Base-by-base conservation (phyloP, 2,888 invertebrate species). In the Myopa testacea region DNA sequence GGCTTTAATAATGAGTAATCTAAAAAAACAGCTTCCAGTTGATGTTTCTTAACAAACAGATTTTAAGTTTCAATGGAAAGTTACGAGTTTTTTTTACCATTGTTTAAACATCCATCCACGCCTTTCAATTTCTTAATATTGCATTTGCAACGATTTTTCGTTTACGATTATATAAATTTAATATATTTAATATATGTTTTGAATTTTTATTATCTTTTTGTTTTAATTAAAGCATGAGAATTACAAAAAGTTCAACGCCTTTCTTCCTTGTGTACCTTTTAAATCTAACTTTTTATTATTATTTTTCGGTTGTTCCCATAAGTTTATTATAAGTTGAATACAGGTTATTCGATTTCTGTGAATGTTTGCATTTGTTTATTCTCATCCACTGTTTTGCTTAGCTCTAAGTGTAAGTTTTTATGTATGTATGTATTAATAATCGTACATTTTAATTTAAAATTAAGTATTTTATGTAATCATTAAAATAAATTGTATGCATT, bases 361-460 rank as follows among this genome's bases (percentile, higher is more conserved):
- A 75, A 67, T 55, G 68, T 75, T 52, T 67, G 75, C 75, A 69
- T 75, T 75, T 75, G 58, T 75, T 75, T 75, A 69, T 69, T 68
- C 75, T 75, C 10, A 55, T 75, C 67, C 75, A 75, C 19, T 55
- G 52, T 40, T 45, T 38, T 67, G 38, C 38, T 67, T 58, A 74
- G 52, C n/a, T n/a, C 63, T 72, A 72, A 3, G 6, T 40, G 38
- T 38, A 34, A 70, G 70, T 70, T 19, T 19, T 12, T 67, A 16
- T 12, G 4, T 69, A 52, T 19, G n/a, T 38, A 26, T 69, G 26
- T 1, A 55, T 55, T 55, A 34, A 37, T 16, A n/a, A 10, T 55
- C 10, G 37, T 6, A 37, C 55, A 38, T 60, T 40, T 69, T 19
- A 62, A 26, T 62, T n/a, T 26, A n/a, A 62, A 62, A 10, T n/a